These are phyloP conservation scores for Epinephelus awoara DNA, from an alignment of 2,797 vertebrate genomes.

Conservation along the genomic window DNA sequence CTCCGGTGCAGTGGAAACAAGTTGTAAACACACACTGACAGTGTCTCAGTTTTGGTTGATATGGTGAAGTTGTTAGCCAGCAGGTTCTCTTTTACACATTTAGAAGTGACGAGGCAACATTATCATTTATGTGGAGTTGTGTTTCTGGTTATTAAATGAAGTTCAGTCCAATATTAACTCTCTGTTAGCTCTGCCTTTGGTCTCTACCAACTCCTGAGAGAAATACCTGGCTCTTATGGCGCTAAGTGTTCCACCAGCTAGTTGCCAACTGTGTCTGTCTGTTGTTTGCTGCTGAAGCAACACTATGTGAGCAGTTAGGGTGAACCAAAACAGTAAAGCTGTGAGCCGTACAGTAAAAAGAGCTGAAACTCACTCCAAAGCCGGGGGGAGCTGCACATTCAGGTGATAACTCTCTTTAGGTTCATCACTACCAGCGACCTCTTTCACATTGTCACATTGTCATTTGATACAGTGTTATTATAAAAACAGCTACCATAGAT, in stretches of 20 bases:
- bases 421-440: neutral
- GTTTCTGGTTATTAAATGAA: neutral
- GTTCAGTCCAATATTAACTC: neutral
- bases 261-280: neutral
- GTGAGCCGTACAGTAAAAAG: neutral
- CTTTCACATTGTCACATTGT: neutral
- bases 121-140: neutral
- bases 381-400: neutral
- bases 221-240: neutral
- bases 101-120: neutral
- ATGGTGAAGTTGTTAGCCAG: neutral
- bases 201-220: neutral
- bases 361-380: neutral
- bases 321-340: neutral
- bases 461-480: neutral
- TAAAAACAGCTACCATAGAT: neutral
- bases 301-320: neutral
- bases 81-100: neutral
- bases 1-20: neutral
- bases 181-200: constrained; percentile 16
- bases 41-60: too few species aligned
- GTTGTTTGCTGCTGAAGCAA: neutral
- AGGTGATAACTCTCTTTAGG: neutral
- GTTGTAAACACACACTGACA: neutral
- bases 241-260: neutral